phyloP scores from a whole-genome alignment of 2,113 vertebrate genomes.

The Leucoraja erinaceus region DNA sequence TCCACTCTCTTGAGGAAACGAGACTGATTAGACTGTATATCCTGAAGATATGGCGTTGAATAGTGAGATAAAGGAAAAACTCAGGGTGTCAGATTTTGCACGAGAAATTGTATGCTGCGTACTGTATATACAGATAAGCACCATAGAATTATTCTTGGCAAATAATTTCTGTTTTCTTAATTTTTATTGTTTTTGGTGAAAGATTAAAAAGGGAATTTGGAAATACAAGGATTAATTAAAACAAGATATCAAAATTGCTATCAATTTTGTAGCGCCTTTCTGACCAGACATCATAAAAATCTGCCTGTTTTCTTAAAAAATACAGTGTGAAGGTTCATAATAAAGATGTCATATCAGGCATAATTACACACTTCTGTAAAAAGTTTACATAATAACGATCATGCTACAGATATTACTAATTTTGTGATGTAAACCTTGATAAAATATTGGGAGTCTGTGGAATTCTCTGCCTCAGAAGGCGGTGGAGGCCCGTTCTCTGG shows the following conservation, averaged over 20 bases:
- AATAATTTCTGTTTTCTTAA: not conserved
- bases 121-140: not conserved
- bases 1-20: too few relatives aligned
- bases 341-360: not conserved
- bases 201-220: too few relatives aligned
- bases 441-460: too few relatives aligned
- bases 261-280: not conserved
- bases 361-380: not conserved
- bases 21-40: not conserved
- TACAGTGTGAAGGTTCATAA: not conserved
- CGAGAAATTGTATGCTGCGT: not conserved
- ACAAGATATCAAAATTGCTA: not conserved
- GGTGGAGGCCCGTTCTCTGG: too few relatives aligned
- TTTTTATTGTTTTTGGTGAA: not conserved
- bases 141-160: not conserved
- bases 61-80: not conserved
- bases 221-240: not conserved
- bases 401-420: not conserved
- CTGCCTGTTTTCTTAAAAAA: not conserved
- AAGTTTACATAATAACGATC: not conserved
- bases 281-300: not conserved
- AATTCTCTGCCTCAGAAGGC: too few relatives aligned
- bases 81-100: too few relatives aligned
- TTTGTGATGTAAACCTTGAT: not conserved
- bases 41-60: not conserved